Evolutionary conservation across 53 echinoderm and acorn worm genomes (phyloP).

Genomic region (Arbacia lixula): DNA sequence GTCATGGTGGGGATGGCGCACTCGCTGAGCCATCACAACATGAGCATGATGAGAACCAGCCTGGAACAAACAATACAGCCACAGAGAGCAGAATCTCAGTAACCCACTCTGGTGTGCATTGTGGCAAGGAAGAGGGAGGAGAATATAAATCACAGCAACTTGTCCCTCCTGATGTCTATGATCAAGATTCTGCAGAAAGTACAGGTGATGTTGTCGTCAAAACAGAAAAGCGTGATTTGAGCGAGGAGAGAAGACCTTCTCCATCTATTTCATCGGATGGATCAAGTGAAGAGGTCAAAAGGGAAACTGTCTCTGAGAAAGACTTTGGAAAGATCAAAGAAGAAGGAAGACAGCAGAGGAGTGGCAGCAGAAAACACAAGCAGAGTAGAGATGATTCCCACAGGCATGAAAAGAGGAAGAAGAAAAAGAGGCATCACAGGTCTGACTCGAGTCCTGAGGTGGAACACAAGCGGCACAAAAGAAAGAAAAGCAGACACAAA

Average conservation of each 20-base stretch:
- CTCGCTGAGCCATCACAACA: no score
- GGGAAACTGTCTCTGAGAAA: background rate
- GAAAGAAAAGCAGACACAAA: conserved; percentile 37
- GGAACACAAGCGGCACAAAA: conserved; percentile 7
- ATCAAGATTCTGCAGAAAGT: background rate
- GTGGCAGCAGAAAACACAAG: background rate
- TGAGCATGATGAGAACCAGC: no score
- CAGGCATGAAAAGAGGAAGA: conserved; percentile 61
- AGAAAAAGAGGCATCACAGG: conserved; percentile 53
- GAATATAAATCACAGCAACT: no score
- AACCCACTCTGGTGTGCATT: no score
- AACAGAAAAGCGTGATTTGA: background rate
- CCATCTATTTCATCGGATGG: background rate
- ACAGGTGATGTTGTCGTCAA: background rate
- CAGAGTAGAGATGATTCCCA: conserved; percentile 16
- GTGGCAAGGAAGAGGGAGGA: no score
- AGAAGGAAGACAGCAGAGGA: background rate
- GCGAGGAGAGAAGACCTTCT: background rate
- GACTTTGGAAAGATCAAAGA: background rate
- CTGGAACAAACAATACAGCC: no score
- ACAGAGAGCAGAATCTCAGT: no score
- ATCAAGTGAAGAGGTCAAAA: background rate
- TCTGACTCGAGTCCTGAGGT: conserved; percentile 39
- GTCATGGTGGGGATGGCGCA: background rate
- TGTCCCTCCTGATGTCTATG: background rate